phyloP scores from a whole-genome alignment of 2,797 vertebrate species.

The Anniella stebbinsi region DNA sequence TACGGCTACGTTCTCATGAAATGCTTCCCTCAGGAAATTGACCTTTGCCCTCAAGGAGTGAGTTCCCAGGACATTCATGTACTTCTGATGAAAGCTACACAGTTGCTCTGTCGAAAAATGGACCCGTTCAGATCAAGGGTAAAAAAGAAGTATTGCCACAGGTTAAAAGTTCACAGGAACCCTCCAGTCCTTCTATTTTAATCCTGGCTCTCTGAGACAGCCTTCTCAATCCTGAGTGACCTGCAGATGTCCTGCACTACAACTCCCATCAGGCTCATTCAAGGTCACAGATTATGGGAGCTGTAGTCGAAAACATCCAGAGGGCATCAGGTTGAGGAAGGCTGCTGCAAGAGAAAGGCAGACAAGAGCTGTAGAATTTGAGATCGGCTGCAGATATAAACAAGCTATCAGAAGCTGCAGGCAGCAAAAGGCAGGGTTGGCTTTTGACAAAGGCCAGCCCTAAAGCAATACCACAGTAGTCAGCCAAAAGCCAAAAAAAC shows the following conservation, averaged over 20 bases:
- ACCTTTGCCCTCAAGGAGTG: constrained; percentile 32
- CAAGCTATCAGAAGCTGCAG: constrained; percentile 9
- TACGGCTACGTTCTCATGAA: constrained; percentile 35
- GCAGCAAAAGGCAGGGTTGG: not conserved
- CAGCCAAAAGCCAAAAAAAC: constrained; percentile 12
- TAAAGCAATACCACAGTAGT: not conserved
- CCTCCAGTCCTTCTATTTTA: constrained; percentile 1
- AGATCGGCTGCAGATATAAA: constrained; percentile 6
- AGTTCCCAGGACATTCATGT: constrained; percentile 41
- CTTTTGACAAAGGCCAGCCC: constrained; percentile 30
- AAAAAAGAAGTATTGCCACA: constrained; percentile 2
- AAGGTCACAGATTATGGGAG: too few species aligned
- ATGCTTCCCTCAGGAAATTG: constrained; percentile 37
- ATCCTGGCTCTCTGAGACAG: not conserved
- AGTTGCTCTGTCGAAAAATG: constrained; percentile 1
- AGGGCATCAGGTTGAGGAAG: not conserved
- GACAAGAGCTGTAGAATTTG: not conserved
- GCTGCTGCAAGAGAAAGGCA: not conserved
- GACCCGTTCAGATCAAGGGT: constrained; percentile 4
- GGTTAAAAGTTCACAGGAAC: constrained; percentile 26
- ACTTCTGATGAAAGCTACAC: constrained; percentile 27
- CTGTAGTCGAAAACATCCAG: too few species aligned
- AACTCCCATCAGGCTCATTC: too few species aligned
- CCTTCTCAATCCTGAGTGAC: too few species aligned
- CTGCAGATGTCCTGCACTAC: too few species aligned